Evolutionary conservation across 2,113 vertebrate species (phyloP), one percentile per base, ranked within the genome.

Genomic region (Glareola pratincola): DNA sequence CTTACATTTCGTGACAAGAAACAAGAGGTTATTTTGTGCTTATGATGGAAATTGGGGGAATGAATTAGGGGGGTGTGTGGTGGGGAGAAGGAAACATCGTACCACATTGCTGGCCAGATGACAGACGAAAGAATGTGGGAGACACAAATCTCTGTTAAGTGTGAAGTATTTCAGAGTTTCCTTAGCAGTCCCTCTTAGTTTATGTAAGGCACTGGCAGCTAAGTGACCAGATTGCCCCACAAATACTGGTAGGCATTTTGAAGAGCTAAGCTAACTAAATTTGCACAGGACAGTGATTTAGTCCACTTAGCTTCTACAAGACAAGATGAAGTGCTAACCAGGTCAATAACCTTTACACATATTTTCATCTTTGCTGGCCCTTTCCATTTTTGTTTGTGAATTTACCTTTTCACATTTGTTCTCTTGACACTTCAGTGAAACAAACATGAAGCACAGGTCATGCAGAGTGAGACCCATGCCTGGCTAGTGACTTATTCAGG

Each of bases 11-110:
- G 36, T 45, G 34, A 45, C 32, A 71, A 69, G 47, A 45, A n/a
- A 13, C 13, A 59, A 60, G 23, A 37, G 21, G 14, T 39, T 71
- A 27, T 13, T 64, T 64, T 23, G 30, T 66, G 39, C 11, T 18
- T 66, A 10, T 47, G 23, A 27, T 0, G 2, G 66, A 29, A 63
- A 23, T 4, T 1, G 5, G 23, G 7, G 48, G 14, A 47, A 53
- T 22, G 29, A 79, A 15, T 54, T 9, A 12, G 12, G 13, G 5
- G 7, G 2, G 6, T 17, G 7, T 19, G 39, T 39, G 27, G 13
- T 14, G 12, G 22, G 15, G 18, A 71, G n/a, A 32, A 78, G 18
- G 48, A 63, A n/a, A 41, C 30, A n/a, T 47, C 15, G 32, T 21
- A 45, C 6, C 24, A 20, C 15, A 20, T 71, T 51, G 9, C 51